These are phyloP conservation scores for Lepidonotus clava DNA, from an alignment of 2,888 invertebrate species.

Conservation along the genomic window DNA sequence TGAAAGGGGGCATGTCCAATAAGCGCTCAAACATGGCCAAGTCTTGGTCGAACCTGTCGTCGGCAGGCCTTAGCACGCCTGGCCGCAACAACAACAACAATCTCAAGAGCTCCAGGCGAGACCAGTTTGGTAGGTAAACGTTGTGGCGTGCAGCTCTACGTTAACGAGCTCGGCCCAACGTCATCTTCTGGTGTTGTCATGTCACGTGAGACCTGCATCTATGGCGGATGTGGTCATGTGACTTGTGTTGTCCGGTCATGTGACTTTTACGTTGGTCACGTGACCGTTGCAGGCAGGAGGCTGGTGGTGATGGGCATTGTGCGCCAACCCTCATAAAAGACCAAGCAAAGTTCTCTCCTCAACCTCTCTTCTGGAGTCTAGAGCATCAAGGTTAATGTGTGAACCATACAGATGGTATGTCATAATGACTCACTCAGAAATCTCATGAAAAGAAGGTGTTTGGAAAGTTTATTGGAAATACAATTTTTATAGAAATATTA, in stretches of 20 bases:
- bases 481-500: no score
- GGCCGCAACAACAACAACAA: slow-evolving; percentile 7
- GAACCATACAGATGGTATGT: no score
- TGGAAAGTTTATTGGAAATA: no score
- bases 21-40: slow-evolving; percentile 48
- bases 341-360: no score
- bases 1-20: background rate
- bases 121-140: slow-evolving; percentile 45
- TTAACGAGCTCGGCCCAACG: background rate
- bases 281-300: background rate
- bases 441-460: no score
- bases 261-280: no score
- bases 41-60: slow-evolving; percentile 50
- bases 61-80: slow-evolving; percentile 5
- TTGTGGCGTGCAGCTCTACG: background rate
- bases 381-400: no score
- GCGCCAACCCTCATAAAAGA: background rate
- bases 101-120: slow-evolving; percentile 4
- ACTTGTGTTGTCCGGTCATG: background rate
- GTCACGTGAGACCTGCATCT: background rate
- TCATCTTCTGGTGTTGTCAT: background rate
- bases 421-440: no score
- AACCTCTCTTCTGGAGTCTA: no score
- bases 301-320: slow-evolving; percentile 18
- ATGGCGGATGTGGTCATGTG: slow-evolving; percentile 17